Conservation (phyloP, 2,888 invertebrate species). For the Chymomyza fuscimana region DNA sequence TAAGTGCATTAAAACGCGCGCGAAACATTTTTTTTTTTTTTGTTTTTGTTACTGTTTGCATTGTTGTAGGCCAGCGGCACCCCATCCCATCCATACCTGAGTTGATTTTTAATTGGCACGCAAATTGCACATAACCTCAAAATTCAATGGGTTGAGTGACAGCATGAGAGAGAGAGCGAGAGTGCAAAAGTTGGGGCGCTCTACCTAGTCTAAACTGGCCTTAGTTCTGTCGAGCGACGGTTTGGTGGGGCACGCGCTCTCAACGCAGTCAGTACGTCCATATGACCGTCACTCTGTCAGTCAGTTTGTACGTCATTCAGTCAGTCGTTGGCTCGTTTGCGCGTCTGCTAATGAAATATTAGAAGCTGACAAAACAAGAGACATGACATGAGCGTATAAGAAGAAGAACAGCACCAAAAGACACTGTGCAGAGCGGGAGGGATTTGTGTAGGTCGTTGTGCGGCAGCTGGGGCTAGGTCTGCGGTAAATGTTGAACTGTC, state of each 20-base stretch:
- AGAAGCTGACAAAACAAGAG: constrained; percentile 60
- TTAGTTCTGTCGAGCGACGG: constrained; percentile 30
- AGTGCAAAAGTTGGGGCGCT: background rate
- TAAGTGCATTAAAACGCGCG: background rate
- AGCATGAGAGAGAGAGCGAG: background rate
- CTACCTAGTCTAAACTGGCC: constrained; percentile 15
- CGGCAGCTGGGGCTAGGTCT: background rate
- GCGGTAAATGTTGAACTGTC: background rate
- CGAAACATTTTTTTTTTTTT: background rate
- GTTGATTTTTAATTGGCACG: constrained; percentile 64
- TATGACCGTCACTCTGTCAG: too few relatives aligned
- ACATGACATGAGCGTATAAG: constrained; percentile 48
- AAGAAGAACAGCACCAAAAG: background rate
- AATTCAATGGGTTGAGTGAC: constrained; percentile 33
- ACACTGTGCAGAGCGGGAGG: too few relatives aligned
- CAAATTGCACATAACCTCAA: constrained; percentile 67
- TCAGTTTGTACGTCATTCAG: background rate
- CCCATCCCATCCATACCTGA: background rate
- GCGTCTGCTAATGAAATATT: constrained; percentile 58
- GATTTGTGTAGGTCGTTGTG: too few relatives aligned
- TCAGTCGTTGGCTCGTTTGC: constrained; percentile 6
- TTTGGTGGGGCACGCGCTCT: constrained; percentile 16
- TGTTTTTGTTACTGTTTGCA: background rate
- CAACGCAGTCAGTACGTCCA: background rate
- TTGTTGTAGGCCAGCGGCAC: background rate